Conservation (phyloP, 1,140 invertebrate species). For the Lepidurus apus region DNA sequence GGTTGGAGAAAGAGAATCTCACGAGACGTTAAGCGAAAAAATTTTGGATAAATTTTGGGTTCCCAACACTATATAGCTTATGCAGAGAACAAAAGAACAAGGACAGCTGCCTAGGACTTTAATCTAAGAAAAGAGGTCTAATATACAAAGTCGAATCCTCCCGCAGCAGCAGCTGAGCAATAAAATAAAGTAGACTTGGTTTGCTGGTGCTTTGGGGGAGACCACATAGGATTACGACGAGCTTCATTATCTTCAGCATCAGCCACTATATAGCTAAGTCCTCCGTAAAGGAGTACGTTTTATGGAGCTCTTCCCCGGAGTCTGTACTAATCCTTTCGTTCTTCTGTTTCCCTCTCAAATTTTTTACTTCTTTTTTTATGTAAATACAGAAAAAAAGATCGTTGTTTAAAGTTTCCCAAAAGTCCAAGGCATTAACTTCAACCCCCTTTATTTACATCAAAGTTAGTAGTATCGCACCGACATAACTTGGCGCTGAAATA, state of each 20-base stretch:
- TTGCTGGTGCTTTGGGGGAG: neutral
- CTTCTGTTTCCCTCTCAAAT: neutral
- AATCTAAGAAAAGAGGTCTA: neutral
- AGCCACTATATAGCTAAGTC: neutral
- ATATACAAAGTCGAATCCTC: neutral
- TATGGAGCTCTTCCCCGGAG: conserved; percentile 6
- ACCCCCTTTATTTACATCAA: too few species aligned
- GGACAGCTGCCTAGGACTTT: neutral
- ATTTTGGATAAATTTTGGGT: too few species aligned
- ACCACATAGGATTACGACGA: neutral
- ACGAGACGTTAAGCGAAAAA: too few species aligned
- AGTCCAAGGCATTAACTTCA: too few species aligned
- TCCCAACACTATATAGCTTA: too few species aligned
- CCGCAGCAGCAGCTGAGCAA: neutral
- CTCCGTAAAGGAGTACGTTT: neutral
- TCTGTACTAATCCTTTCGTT: conserved; percentile 2
- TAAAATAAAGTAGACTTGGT: neutral
- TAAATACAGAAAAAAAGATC: too few species aligned
- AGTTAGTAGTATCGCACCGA: neutral
- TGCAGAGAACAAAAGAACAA: neutral
- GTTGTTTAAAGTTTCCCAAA: too few species aligned
- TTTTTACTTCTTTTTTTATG: too few species aligned
- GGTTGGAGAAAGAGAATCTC: too few species aligned
- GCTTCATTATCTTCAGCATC: neutral
- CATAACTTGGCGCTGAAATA: neutral